These are phyloP conservation scores for Scatophagus argus DNA, from an alignment of 2,113 vertebrate species.

Conservation along the genomic window DNA sequence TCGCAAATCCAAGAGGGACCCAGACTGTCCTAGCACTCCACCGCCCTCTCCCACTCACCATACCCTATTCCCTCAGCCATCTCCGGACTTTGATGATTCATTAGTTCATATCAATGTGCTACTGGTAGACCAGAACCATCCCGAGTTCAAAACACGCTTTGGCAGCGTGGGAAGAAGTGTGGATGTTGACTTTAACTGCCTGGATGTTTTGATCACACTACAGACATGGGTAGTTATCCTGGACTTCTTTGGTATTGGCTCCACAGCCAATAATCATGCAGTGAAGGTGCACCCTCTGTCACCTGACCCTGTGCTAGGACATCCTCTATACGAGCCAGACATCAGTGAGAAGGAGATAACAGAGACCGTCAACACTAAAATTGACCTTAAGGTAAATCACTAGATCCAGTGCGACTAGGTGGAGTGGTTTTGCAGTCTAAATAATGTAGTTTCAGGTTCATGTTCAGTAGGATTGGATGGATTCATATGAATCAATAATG, in stretches of 20 bases:
- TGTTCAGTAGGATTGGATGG: neutral
- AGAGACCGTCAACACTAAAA: slow-evolving; percentile 90
- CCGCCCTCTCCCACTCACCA: slow-evolving; percentile 93
- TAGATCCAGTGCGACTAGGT: neutral
- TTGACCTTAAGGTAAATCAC: slow-evolving; percentile 93
- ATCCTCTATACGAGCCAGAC: slow-evolving; percentile 66
- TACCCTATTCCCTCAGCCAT: slow-evolving; percentile 73
- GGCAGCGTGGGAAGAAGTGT: slow-evolving; percentile 88
- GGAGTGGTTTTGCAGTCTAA: neutral
- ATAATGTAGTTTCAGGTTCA: neutral
- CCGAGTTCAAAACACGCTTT: slow-evolving; percentile 90
- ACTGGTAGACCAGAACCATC: slow-evolving; percentile 95
- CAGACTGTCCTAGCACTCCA: slow-evolving; percentile 91
- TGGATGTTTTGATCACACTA: slow-evolving; percentile 95
- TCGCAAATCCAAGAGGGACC: slow-evolving; percentile 85
- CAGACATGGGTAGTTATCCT: slow-evolving; percentile 99
- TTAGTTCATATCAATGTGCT: slow-evolving; percentile 96
- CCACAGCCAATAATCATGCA: slow-evolving; percentile 96
- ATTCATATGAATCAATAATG: neutral
- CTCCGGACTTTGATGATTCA: slow-evolving; percentile 92
- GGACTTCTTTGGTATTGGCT: slow-evolving; percentile 98
- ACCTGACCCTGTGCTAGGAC: slow-evolving; percentile 67
- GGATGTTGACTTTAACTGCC: slow-evolving; percentile 97
- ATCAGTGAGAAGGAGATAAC: slow-evolving; percentile 68
- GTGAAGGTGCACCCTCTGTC: slow-evolving; percentile 83